Base-by-base conservation (phyloP, 2,113 vertebrate species). In the Sylvilagus bachmani region DNA sequence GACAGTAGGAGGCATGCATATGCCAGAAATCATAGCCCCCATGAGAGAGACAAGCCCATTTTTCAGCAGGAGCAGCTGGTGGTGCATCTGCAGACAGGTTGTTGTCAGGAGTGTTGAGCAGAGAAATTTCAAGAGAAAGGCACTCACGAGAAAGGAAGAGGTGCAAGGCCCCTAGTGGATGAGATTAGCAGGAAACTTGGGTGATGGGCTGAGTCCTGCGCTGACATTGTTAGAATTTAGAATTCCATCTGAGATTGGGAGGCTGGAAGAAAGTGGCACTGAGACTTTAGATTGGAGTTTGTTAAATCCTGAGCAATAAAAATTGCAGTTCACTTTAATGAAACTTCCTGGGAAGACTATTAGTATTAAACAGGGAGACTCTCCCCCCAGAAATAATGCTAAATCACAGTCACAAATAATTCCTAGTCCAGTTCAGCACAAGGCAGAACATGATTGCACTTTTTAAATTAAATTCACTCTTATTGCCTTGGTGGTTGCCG, bases 261-360 rank as follows among this genome's bases (percentile, higher is more conserved):
- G 94, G 95, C 92, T 97, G 96, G 97, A 96, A 55, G 91, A 90
- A 95, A 88, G 93, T 95, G 97, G 94, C 96, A 97, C 51, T 13
- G 75, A 93, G 94, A 97, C 92, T 98, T 98, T 89, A 96, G 93
- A 97, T 86, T 95, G 96, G 97, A 11, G 0, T 97, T 98, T 94
- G 96, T 94, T 98, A 98, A 91, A 97, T 96, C 97, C 97, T 66
- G 92, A 96, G 98, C 96, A 97, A 98, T 98, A 98, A 97, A 98
- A 96, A 80, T 95, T 97, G 98, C 97, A 98, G 95, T 98, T 98
- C 97, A 96, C 97, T 96, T 86, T 98, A 98, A 98, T 98, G 98
- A 98, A 98, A 96, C 90, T 97, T 98, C 71, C 97, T 97, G 94
- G 97, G 97, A 97, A 98, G 97, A 97, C 92, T 97, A 97, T 98